phyloP scores from a whole-genome alignment of 2,113 vertebrate genomes.

The Mustela nigripes region DNA sequence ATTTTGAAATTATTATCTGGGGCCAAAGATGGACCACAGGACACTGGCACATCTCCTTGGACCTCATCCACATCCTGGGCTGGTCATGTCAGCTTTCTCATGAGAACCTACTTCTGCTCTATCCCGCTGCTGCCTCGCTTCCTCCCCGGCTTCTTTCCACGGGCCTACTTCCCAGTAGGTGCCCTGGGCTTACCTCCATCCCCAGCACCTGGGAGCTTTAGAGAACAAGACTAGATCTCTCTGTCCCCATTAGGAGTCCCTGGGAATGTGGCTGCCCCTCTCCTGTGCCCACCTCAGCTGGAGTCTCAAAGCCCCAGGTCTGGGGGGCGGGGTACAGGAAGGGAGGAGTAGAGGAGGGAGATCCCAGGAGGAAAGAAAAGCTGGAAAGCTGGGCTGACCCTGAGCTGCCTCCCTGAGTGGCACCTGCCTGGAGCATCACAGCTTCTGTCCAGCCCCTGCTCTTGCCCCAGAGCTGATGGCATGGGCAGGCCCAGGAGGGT shows the following conservation, averaged over 20 bases:
- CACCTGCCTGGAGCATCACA: background rate
- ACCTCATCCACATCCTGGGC: background rate
- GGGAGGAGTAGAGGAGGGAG: background rate
- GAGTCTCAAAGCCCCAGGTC: background rate
- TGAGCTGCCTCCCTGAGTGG: background rate
- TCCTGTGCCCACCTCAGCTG: background rate
- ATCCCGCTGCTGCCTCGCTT: rapidly evolving
- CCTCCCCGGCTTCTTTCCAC: background rate
- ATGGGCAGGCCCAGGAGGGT: background rate
- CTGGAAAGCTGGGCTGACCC: background rate
- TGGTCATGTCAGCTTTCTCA: rapidly evolving
- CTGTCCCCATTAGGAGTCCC: background rate
- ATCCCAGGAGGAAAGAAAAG: background rate
- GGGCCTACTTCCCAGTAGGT: background rate
- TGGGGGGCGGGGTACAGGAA: too few species aligned
- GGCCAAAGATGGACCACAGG: background rate
- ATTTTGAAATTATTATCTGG: slow-evolving; percentile 15
- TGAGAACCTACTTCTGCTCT: background rate
- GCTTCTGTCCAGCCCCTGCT: background rate
- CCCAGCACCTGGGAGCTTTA: background rate
- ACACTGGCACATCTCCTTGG: rapidly evolving
- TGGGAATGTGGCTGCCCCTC: background rate
- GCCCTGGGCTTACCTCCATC: background rate
- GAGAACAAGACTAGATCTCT: background rate
- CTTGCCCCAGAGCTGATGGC: background rate